These are phyloP conservation scores for Stenotaenia linearis DNA, from an alignment of 2,888 invertebrate genomes.

Conservation along the genomic window DNA sequence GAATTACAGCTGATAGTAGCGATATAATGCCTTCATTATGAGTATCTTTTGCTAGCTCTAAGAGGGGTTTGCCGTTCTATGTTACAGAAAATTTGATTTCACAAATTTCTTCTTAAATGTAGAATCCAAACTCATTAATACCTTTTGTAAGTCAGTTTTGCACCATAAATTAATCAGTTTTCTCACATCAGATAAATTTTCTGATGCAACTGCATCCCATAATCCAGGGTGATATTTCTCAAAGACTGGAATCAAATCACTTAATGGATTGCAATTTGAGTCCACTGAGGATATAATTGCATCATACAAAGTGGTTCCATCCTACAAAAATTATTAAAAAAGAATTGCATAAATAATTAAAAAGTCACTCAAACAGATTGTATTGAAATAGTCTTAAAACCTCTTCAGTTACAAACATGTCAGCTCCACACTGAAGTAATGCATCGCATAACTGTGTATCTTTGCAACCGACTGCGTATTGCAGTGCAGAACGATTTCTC, in stretches of 20 bases:
- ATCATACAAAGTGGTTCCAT: slow-evolving; percentile 7
- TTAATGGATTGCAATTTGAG: slow-evolving; percentile 2
- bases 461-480: slow-evolving; percentile 17
- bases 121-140: background rate
- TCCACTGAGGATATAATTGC: background rate
- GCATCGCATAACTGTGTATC: slow-evolving; percentile 27
- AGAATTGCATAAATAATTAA: background rate
- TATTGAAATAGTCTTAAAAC: background rate
- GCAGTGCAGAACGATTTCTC: background rate
- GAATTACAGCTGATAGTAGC: slow-evolving; percentile 35
- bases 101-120: background rate
- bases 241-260: slow-evolving; percentile 13
- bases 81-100: background rate
- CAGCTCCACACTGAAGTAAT: slow-evolving; percentile 37
- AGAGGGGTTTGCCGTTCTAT: slow-evolving; percentile 32
- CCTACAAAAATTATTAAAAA: slow-evolving; percentile 21
- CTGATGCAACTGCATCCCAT: slow-evolving; percentile 37
- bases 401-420: slow-evolving; percentile 31
- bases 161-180: slow-evolving; percentile 32
- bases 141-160: slow-evolving; percentile 30
- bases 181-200: slow-evolving; percentile 15
- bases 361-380: background rate
- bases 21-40: slow-evolving; percentile 37
- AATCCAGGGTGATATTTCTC: slow-evolving; percentile 35
- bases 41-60: slow-evolving; percentile 34